These are phyloP conservation scores for Noturus placidus DNA, from an alignment of 2,113 vertebrate species.

Conservation along the genomic window DNA sequence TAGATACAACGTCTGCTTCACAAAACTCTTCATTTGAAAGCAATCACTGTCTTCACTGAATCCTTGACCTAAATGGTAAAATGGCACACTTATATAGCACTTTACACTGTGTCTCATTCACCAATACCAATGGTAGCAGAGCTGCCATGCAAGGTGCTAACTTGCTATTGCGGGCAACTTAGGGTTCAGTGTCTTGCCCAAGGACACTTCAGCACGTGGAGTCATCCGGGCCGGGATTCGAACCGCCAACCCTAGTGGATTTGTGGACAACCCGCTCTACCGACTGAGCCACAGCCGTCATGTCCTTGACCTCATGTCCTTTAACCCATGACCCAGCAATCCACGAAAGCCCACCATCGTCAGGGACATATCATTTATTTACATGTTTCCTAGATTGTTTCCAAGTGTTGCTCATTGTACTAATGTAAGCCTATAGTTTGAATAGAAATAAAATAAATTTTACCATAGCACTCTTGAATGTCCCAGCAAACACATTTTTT, in stretches of 20 bases:
- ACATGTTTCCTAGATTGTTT: not conserved
- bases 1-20: not conserved
- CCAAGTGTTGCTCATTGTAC: not conserved
- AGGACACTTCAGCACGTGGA: no score
- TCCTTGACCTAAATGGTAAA: not conserved
- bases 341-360: not conserved
- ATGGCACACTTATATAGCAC: no score
- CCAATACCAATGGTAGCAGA: no score
- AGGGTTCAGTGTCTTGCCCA: no score
- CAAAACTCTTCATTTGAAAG: not conserved
- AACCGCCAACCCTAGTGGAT: no score
- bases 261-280: no score
- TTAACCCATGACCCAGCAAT: not conserved
- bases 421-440: not conserved
- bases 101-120: no score
- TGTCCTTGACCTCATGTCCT: not conserved
- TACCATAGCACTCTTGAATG: not conserved
- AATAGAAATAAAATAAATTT: not conserved
- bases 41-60: not conserved
- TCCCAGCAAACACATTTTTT: not conserved
- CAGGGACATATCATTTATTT: not conserved
- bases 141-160: no score
- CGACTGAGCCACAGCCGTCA: no score
- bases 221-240: no score
- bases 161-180: no score